Evolutionary conservation across 2,888 invertebrate species (phyloP).

Genomic region (Serripes groenlandicus): DNA sequence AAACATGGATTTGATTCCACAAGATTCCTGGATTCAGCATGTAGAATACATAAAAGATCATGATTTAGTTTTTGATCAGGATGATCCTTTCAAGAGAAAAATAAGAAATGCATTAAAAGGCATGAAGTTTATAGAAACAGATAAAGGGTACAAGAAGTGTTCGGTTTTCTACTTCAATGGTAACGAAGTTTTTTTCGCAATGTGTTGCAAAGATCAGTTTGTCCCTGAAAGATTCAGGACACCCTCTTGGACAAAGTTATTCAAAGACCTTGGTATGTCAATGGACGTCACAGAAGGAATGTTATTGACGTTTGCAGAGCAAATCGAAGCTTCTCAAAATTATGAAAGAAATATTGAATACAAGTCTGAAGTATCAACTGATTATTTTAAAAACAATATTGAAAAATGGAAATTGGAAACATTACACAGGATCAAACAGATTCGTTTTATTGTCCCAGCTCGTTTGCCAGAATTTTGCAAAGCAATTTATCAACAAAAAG

Average conservation of each 20-base stretch:
- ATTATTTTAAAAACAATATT: neutral
- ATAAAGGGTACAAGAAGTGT: slow-evolving; percentile 14
- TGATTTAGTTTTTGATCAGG: neutral
- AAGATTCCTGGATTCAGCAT: neutral
- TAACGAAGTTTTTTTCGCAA: slow-evolving; percentile 23
- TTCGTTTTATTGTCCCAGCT: neutral
- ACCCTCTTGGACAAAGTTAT: slow-evolving; percentile 20
- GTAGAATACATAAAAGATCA: slow-evolving; percentile 11
- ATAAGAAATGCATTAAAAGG: neutral
- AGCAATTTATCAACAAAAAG: neutral
- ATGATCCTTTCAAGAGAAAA: neutral
- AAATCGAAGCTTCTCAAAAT: slow-evolving; percentile 13
- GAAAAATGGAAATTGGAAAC: neutral
- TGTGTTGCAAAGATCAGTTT: slow-evolving; percentile 7
- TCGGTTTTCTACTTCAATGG: slow-evolving; percentile 24
- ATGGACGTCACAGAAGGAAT: slow-evolving; percentile 31
- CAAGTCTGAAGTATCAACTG: neutral
- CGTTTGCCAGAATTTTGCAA: neutral
- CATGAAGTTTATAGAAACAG: slow-evolving; percentile 20
- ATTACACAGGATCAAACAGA: neutral
- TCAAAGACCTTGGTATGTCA: slow-evolving; percentile 51
- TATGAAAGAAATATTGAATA: neutral
- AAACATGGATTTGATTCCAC: neutral
- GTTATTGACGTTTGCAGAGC: slow-evolving; percentile 50
- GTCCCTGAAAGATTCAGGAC: neutral